Percentiles rank a stretch among this genome's conserved stretches.
Conservation (phyloP, 92 coral and sea anemone species). For the Epizoanthus rinbou region DNA sequence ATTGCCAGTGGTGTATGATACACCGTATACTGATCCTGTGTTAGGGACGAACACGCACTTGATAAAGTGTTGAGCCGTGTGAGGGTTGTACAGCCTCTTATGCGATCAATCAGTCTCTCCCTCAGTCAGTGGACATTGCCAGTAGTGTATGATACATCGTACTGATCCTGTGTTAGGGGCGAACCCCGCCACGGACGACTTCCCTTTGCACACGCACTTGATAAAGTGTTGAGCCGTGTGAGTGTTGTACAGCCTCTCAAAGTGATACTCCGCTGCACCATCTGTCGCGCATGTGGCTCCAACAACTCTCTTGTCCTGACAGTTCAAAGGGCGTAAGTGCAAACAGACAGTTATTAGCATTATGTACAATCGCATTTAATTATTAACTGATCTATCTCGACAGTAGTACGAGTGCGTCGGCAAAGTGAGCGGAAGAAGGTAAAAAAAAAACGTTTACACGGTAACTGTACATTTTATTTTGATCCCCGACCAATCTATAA, state of each 20-base stretch:
- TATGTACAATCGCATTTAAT: no score
- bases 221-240: not conserved
- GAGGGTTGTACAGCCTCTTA: not conserved
- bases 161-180: not conserved
- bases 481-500: no score
- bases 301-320: not conserved
- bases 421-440: no score
- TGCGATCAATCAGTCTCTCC: not conserved
- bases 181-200: not conserved
- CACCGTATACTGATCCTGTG: not conserved
- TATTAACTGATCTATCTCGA: no score
- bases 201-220: not conserved
- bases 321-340: no score
- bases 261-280: slow-evolving; percentile 4
- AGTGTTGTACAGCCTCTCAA: not conserved
- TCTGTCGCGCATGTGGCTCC: slow-evolving; percentile 11
- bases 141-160: not conserved
- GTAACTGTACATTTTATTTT: no score
- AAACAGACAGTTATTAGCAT: no score
- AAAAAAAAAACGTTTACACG: no score
- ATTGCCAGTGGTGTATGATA: slow-evolving; percentile 1
- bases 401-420: no score
- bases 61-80: not conserved
- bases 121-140: slow-evolving; percentile 2
- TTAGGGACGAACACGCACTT: not conserved